Evolutionary conservation across 2,797 vertebrate genomes (phyloP).

Genomic region (Notamacropus eugenii): DNA sequence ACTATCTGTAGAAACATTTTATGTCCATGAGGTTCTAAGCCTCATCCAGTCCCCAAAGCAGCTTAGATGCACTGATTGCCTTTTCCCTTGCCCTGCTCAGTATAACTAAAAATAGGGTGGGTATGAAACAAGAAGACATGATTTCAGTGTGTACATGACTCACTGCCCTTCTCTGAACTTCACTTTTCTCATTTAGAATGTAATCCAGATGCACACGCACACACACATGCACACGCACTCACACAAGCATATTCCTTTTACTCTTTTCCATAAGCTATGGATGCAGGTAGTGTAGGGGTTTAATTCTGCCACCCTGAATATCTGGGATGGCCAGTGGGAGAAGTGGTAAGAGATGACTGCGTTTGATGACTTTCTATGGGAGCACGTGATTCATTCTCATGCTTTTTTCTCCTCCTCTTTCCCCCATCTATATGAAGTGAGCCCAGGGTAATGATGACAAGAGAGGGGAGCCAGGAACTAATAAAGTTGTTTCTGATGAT

Average conservation of each 20-base stretch:
- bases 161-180: too few species aligned
- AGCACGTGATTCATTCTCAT: background rate
- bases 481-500: background rate
- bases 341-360: background rate
- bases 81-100: background rate
- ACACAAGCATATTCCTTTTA: background rate
- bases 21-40: conserved; percentile 58
- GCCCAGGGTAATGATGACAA: background rate
- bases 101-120: background rate
- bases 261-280: background rate
- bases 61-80: conserved; percentile 55
- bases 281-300: background rate
- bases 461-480: background rate
- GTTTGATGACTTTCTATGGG: too few species aligned
- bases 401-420: background rate
- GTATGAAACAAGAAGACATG: too few species aligned
- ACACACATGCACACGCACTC: background rate
- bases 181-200: too few species aligned
- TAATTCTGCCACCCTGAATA: background rate
- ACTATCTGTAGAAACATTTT: background rate
- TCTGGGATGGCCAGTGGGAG: background rate
- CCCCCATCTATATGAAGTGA: background rate
- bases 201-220: background rate
- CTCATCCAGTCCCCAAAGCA: conserved; percentile 56
- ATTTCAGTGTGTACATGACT: too few species aligned